Percentiles rank a stretch among this genome's conserved stretches.
Evolutionary conservation across 2,113 vertebrate species (phyloP).

Genomic region (Tetraodon nigroviridis): DNA sequence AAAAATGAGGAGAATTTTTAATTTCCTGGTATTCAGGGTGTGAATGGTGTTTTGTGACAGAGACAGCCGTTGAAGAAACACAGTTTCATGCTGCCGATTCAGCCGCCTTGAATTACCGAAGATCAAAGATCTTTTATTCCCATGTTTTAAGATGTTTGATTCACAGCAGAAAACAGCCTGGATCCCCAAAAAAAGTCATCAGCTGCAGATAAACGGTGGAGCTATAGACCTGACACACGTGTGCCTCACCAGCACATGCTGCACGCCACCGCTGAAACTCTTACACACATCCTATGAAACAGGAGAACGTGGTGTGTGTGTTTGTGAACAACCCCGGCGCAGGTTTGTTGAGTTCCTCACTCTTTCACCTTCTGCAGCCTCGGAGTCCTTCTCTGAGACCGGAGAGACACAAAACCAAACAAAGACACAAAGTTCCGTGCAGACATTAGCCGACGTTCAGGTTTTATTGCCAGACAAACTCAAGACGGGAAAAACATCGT

Average conservation of each 20-base stretch:
- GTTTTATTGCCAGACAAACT: slow-evolving; percentile 45
- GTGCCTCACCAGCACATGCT: background rate
- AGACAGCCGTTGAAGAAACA: background rate
- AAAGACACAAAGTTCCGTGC: background rate
- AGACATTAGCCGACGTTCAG: background rate
- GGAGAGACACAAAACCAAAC: background rate
- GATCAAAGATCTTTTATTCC: too few species aligned
- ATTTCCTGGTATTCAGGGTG: slow-evolving; percentile 3
- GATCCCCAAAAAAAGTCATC: too few species aligned
- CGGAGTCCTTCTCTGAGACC: background rate
- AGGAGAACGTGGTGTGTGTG: too few species aligned
- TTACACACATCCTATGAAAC: too few species aligned
- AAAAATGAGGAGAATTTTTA: slow-evolving; percentile 14
- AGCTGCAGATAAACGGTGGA: too few species aligned
- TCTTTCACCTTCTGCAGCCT: background rate
- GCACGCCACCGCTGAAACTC: background rate
- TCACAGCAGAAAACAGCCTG: too few species aligned
- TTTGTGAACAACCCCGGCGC: background rate
- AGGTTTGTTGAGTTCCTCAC: slow-evolving; percentile 11
- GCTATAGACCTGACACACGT: background rate
- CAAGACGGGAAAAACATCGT: slow-evolving; percentile 19
- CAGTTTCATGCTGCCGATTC: background rate
- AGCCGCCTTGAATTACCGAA: background rate
- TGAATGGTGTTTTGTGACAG: background rate
- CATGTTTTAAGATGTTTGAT: too few species aligned